A percentile compares a stretch with the other conserved stretches of the same genome.
phyloP scores from a whole-genome alignment of 2,888 invertebrate genomes.

The Alsophila aescularia region DNA sequence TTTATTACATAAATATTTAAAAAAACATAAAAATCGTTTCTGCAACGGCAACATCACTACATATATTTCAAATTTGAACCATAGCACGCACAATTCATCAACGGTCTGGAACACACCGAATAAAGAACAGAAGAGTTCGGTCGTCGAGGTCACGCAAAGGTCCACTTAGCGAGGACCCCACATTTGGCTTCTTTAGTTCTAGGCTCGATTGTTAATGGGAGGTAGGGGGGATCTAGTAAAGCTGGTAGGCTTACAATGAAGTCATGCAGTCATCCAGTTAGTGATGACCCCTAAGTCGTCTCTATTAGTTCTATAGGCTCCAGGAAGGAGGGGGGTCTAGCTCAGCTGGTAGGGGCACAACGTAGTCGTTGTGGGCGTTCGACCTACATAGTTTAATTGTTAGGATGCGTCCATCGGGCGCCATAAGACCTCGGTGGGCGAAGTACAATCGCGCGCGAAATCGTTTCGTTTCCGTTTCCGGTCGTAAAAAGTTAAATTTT shows the following conservation, averaged over 20 bases:
- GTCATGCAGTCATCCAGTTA: too few relatives aligned
- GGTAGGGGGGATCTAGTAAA: slow-evolving; percentile 53
- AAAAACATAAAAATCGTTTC: background rate
- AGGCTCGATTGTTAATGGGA: slow-evolving; percentile 55
- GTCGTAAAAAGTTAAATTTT: slow-evolving; percentile 19
- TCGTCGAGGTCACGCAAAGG: slow-evolving; percentile 60
- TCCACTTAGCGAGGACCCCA: slow-evolving; percentile 54
- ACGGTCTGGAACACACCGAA: slow-evolving; percentile 65
- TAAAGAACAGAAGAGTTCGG: slow-evolving; percentile 70
- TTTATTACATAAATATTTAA: background rate
- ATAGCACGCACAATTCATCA: slow-evolving; percentile 50
- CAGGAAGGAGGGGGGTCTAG: too few relatives aligned
- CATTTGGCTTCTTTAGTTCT: slow-evolving; percentile 26
- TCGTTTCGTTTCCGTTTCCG: slow-evolving; percentile 23
- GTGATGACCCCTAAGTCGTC: too few relatives aligned
- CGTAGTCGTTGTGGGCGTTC: slow-evolving; percentile 74
- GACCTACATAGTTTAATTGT: slow-evolving; percentile 81
- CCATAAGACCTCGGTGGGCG: slow-evolving; percentile 72
- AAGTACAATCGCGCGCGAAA: slow-evolving; percentile 55
- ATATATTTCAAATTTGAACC: slow-evolving; percentile 34
- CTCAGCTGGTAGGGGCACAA: slow-evolving; percentile 44
- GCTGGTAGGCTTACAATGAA: slow-evolving; percentile 42
- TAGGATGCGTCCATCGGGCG: slow-evolving; percentile 78
- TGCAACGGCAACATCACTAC: slow-evolving; percentile 13
- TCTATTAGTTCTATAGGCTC: too few relatives aligned